Base-by-base conservation (phyloP, 2,113 vertebrate genomes). In the Carassius carassius region DNA sequence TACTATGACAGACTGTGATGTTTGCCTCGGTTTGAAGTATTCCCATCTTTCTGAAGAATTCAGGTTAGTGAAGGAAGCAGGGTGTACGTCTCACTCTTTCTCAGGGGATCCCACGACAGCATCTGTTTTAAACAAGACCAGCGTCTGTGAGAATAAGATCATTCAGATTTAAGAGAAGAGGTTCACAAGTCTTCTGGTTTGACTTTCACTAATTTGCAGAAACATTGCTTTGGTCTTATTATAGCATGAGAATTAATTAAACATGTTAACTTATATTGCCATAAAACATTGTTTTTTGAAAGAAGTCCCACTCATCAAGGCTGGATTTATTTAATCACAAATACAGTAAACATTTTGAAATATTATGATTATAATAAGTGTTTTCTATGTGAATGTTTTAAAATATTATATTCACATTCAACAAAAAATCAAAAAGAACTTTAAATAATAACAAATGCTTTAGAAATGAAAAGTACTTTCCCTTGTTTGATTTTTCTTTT, bases 21-120 rank as follows among this genome's bases (percentile, higher is more conserved):
- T 63, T 79, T 17, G n/a, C 37, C 19, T 79, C 77, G 13, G 77
- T 12, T 78, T 60, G 54, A 78, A 62, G 35, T 60, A 58, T 78
- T 58, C 32, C 16, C 54, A 13, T 41, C 76, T 78, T 79, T 25
- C 6, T 14, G 21, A 17, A 44, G 12, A 62, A 56, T 78, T 62
- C 56, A 78, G 77, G 56, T 78, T n/a, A 60, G 75, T 12, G 17
- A 69, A 37, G 65, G 8, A 37, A 69, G 19, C 35, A 19, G 0
- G 6, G 32, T 37, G 32, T 21, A 37, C 35, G 67, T 37, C 73
- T 77, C 25, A 56, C 17, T 56, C 49, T 21, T 21, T 77, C 25
- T 77, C 4, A 21, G 25, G 49, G 25, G 21, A 56, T 78, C 32
- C 25, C 74, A 11, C 25, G 10, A 51, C 23, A 19, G 49, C 56